phyloP scores from a whole-genome alignment of 92 coral and sea anemone species.

The Desmophyllum pertusum region DNA sequence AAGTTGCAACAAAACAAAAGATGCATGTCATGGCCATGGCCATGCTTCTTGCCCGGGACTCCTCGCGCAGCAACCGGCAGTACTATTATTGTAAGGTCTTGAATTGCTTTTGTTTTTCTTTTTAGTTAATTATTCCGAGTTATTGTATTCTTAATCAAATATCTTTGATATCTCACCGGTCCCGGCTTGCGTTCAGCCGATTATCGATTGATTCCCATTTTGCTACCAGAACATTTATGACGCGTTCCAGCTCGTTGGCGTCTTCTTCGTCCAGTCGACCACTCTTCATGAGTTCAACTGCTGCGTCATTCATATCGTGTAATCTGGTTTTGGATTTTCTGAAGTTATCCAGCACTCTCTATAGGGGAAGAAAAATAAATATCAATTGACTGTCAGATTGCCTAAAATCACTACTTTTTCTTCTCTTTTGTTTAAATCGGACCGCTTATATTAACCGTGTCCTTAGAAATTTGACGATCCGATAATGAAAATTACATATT shows the following conservation, averaged over 20 bases:
- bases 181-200: conserved; percentile 44
- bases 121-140: not conserved
- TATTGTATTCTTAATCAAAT: not conserved
- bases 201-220: conserved; percentile 46
- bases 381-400: too few relatives aligned
- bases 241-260: conserved; percentile 33
- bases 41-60: too few relatives aligned
- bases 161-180: conserved; percentile 3
- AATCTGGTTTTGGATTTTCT: conserved; percentile 35
- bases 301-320: conserved; percentile 21
- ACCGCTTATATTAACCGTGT: too few relatives aligned
- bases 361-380: not conserved
- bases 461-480: too few relatives aligned
- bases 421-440: too few relatives aligned
- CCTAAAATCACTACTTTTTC: too few relatives aligned
- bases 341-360: conserved; percentile 29
- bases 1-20: too few relatives aligned
- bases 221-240: conserved; percentile 33
- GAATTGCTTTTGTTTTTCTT: not conserved
- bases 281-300: conserved; percentile 37
- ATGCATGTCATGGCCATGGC: too few relatives aligned
- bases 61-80: too few relatives aligned
- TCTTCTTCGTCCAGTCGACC: conserved; percentile 29
- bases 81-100: too few relatives aligned
- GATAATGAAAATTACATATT: too few relatives aligned